Conservation (phyloP, 1,140 invertebrate genomes). For the Cydia amplana region DNA sequence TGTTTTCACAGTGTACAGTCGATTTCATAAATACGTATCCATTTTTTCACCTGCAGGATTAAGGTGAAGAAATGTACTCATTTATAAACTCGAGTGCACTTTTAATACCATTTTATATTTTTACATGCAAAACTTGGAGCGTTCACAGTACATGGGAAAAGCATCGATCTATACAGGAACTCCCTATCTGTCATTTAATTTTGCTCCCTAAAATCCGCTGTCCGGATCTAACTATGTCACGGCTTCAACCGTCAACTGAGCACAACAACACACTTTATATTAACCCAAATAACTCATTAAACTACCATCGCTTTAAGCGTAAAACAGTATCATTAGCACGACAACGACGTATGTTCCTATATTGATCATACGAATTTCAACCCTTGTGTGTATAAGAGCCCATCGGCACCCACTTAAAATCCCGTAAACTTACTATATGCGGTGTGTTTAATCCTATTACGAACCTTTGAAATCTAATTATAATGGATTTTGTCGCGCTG, state of each 20-base stretch:
- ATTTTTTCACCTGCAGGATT: no score
- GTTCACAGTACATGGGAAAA: no score
- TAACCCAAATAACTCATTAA: not conserved
- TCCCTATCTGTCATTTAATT: no score
- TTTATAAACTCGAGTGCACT: no score
- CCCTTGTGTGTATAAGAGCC: not conserved
- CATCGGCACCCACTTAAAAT: conserved; percentile 7
- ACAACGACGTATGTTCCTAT: not conserved
- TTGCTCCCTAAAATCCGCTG: no score
- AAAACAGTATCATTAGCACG: not conserved
- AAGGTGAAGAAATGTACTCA: no score
- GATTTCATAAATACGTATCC: no score
- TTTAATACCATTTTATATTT: no score
- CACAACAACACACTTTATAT: not conserved
- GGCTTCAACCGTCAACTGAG: not conserved
- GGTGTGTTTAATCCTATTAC: conserved; percentile 22
- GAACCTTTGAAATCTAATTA: conserved; percentile 29
- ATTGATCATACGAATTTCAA: not conserved
- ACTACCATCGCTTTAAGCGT: not conserved
- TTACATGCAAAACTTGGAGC: no score
- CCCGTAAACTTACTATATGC: conserved; percentile 19
- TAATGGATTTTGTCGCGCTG: conserved; percentile 28
- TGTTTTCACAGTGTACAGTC: no score
- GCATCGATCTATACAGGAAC: no score
- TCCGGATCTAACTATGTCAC: not conserved